phyloP scores from a whole-genome alignment of 2,888 invertebrate species.

The Luffia ferchaultella region DNA sequence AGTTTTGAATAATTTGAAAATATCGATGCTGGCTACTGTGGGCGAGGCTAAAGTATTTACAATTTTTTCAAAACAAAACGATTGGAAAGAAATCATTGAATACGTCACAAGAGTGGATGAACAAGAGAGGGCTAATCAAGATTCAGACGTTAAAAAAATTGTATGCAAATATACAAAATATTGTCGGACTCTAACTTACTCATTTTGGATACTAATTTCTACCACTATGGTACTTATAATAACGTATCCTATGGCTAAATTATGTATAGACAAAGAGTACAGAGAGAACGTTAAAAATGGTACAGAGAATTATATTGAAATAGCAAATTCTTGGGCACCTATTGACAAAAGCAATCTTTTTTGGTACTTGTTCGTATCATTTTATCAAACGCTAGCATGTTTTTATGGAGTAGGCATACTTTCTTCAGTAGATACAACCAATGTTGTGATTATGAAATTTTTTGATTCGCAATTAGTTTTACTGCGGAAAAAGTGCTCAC shows the following conservation, averaged over 20 bases:
- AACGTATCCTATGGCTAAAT: conserved; percentile 36
- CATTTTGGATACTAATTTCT: conserved; percentile 44
- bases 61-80: conserved; percentile 36
- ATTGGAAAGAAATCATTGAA: conserved; percentile 38
- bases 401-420: conserved; percentile 52
- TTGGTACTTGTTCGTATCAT: conserved; percentile 35
- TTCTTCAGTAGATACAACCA: conserved; percentile 45
- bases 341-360: conserved; percentile 33
- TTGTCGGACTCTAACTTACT: conserved; percentile 39
- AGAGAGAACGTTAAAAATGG: conserved; percentile 34
- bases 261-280: conserved; percentile 27
- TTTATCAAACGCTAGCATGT: conserved; percentile 38
- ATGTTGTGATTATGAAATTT: conserved; percentile 50
- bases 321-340: conserved; percentile 51
- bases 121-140: conserved; percentile 23
- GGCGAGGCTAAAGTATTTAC: conserved; percentile 38
- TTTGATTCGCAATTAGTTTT: conserved; percentile 42
- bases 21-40: conserved; percentile 42
- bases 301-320: conserved; percentile 32
- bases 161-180: conserved; percentile 34
- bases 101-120: conserved; percentile 40
- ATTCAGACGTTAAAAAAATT: conserved; percentile 22
- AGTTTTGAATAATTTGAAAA: conserved; percentile 42
- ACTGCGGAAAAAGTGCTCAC: conserved; percentile 31
- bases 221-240: conserved; percentile 39